These are phyloP conservation scores for Linepithema humile DNA, from an alignment of 1,140 invertebrate genomes.

Conservation along the genomic window DNA sequence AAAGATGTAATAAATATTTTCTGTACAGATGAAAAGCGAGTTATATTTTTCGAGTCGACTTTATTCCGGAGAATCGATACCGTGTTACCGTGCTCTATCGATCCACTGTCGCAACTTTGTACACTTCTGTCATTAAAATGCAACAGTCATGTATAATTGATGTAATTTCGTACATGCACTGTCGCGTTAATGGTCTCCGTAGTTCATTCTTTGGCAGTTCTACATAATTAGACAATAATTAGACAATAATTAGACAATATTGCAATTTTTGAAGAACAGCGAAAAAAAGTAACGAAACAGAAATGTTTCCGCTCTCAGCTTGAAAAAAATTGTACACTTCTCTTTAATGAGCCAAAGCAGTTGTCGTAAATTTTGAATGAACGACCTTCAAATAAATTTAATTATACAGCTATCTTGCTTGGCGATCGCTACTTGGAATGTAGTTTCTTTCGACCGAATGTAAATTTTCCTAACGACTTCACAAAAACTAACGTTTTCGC, in stretches of 20 bases:
- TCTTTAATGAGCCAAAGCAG: not conserved
- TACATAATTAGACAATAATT: not conserved
- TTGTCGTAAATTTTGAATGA: not conserved
- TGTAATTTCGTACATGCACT: not conserved
- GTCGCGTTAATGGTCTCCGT: not conserved
- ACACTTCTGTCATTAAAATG: conserved; percentile 37
- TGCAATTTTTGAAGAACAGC: not conserved
- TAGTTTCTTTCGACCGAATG: no score
- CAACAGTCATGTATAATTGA: not conserved
- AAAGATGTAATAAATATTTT: not conserved
- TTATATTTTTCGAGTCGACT: not conserved
- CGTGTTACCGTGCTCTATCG: conserved; percentile 5
- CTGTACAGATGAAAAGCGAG: not conserved
- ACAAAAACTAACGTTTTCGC: not conserved
- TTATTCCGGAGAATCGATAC: conserved; percentile 6
- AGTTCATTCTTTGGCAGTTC: not conserved
- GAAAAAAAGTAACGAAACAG: not conserved
- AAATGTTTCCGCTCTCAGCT: not conserved
- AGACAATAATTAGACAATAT: not conserved
- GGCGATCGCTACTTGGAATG: not conserved
- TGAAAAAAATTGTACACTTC: not conserved
- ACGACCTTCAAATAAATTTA: not conserved
- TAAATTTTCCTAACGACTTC: not conserved
- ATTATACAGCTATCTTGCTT: not conserved
- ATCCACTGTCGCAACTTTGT: conserved; percentile 26